A percentile compares a stretch with the other conserved stretches of the same genome.
Evolutionary conservation across 2,797 vertebrate genomes (phyloP).

Genomic region (Propithecus perrieri): DNA sequence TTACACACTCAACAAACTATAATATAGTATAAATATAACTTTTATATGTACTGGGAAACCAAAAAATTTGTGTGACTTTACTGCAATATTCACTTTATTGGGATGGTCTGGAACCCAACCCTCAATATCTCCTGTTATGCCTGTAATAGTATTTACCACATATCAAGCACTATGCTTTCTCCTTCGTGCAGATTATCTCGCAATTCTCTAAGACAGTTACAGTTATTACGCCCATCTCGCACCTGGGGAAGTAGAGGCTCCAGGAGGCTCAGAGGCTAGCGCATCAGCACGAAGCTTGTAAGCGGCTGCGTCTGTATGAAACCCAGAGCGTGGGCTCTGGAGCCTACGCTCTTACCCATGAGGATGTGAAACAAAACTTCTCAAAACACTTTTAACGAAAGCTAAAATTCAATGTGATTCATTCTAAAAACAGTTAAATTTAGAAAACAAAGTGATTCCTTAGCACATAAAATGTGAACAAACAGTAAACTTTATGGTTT

Average conservation of each 20-base stretch:
- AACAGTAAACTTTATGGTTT: background rate
- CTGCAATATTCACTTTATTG: background rate
- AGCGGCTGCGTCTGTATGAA: accelerated
- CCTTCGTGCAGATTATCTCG: background rate
- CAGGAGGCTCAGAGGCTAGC: accelerated
- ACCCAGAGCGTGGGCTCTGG: accelerated
- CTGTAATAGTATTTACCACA: background rate
- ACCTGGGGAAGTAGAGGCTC: background rate
- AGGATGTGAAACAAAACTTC: background rate
- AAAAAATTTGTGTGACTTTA: background rate
- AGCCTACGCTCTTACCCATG: background rate
- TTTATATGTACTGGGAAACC: background rate
- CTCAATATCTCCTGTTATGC: background rate
- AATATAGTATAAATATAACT: background rate
- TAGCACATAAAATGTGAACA: background rate
- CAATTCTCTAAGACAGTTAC: background rate
- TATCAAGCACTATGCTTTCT: too few species aligned
- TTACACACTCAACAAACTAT: background rate
- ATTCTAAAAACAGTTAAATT: background rate
- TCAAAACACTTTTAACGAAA: background rate
- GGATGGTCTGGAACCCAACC: background rate
- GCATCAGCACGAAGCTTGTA: background rate
- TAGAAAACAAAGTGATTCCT: background rate
- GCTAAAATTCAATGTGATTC: background rate
- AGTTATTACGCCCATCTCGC: accelerated